These are phyloP conservation scores for Coluber constrictor DNA, from an alignment of 2,797 vertebrate species.

Conservation along the genomic window DNA sequence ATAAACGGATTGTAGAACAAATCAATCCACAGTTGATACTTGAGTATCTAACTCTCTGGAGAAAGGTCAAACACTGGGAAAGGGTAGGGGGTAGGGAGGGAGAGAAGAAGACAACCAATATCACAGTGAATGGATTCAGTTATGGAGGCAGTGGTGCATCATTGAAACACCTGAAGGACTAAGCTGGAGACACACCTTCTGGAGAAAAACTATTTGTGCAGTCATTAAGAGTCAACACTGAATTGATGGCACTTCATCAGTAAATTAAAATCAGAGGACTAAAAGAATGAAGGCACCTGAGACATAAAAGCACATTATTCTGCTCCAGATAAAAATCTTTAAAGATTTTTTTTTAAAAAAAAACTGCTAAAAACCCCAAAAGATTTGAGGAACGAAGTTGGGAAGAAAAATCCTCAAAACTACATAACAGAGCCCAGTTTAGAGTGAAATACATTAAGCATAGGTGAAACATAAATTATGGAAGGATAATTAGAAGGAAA, in stretches of 20 bases:
- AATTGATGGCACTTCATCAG: not conserved
- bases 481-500: slow-evolving; percentile 59
- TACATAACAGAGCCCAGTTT: not conserved
- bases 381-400: not conserved
- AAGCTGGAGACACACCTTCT: not conserved
- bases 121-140: not conserved
- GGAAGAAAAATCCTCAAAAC: not conserved
- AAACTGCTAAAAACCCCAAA: not conserved
- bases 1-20: not conserved
- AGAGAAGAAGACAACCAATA: not conserved
- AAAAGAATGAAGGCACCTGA: not conserved
- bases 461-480: slow-evolving; percentile 54
- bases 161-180: not conserved
- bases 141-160: not conserved
- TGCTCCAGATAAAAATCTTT: not conserved
- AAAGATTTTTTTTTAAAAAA: not conserved
- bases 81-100: not conserved
- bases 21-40: not conserved
- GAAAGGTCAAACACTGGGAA: not conserved
- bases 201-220: not conserved
- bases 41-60: not conserved
- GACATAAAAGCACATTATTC: not conserved
- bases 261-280: not conserved
- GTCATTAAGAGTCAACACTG: not conserved
- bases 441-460: slow-evolving; percentile 46